phyloP scores from a whole-genome alignment of 2,888 invertebrate species.

The Campoplex nolae region DNA sequence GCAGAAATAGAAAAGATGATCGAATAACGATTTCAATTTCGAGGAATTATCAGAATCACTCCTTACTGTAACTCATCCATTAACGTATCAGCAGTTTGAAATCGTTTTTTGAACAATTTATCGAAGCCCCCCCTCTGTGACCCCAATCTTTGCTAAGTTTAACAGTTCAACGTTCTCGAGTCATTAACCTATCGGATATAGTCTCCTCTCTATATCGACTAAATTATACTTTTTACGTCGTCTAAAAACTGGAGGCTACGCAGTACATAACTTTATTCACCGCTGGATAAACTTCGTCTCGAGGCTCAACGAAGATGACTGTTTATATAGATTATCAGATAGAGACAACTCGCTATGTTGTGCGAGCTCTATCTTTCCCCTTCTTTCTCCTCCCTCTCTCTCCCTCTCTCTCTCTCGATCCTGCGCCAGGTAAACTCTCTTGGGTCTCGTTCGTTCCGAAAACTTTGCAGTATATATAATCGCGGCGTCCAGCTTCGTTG shows the following conservation, averaged over 20 bases:
- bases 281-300: conserved; percentile 13
- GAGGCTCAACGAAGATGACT: not conserved
- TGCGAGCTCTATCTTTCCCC: conserved; percentile 1
- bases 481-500: conserved; percentile 53
- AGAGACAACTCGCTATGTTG: conserved; percentile 30
- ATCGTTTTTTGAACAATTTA: not conserved
- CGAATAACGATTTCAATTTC: not conserved
- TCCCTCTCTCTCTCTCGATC: conserved; percentile 8
- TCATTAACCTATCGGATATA: not conserved
- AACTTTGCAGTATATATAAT: conserved; percentile 66
- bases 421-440: conserved; percentile 13
- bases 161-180: not conserved
- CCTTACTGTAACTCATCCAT: not conserved
- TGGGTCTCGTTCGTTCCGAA: conserved; percentile 64
- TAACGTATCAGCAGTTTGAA: not conserved
- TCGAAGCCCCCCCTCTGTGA: not conserved
- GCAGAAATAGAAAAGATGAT: not conserved
- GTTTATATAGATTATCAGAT: conserved; percentile 18
- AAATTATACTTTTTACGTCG: not conserved
- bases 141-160: not conserved
- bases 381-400: conserved; percentile 3
- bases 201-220: not conserved
- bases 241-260: not conserved
- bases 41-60: not conserved
- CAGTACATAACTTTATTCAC: not conserved